phyloP scores from a whole-genome alignment of 2,888 invertebrate genomes.

The Eueremaeus valkanovi region DNA sequence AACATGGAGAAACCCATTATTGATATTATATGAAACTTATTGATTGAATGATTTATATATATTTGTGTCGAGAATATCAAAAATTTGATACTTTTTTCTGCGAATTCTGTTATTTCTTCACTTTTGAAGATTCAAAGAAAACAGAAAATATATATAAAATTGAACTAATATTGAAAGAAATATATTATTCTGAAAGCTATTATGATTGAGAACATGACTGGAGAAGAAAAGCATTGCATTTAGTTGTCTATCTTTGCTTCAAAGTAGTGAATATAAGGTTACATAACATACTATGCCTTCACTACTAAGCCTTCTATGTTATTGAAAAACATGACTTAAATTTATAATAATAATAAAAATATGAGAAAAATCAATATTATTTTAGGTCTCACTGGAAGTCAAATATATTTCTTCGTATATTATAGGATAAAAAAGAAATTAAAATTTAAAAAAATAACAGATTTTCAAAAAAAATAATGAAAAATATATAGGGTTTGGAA shows the following conservation, averaged over 20 bases:
- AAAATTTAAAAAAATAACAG: no score
- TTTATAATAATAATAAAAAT: neutral
- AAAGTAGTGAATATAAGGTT: neutral
- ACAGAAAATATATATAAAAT: neutral
- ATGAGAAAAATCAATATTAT: neutral
- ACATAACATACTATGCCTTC: neutral
- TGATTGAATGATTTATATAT: no score
- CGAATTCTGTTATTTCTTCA: no score
- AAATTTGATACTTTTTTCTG: no score
- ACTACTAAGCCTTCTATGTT: neutral
- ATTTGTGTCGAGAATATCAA: no score
- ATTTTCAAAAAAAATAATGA: no score
- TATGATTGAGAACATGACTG: conserved; percentile 9
- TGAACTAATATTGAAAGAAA: neutral
- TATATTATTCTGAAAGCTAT: neutral
- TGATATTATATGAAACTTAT: no score
- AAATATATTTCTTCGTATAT: no score
- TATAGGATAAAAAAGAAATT: no score
- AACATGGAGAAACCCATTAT: no score
- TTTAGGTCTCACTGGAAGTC: neutral
- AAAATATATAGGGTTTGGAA: no score
- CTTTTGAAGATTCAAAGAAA: neutral
- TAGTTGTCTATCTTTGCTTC: neutral
- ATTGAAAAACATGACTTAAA: conserved; percentile 19
- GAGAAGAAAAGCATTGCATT: neutral